Conservation (phyloP, 2,113 vertebrate species). For the Myrmophylax atrothorax region DNA sequence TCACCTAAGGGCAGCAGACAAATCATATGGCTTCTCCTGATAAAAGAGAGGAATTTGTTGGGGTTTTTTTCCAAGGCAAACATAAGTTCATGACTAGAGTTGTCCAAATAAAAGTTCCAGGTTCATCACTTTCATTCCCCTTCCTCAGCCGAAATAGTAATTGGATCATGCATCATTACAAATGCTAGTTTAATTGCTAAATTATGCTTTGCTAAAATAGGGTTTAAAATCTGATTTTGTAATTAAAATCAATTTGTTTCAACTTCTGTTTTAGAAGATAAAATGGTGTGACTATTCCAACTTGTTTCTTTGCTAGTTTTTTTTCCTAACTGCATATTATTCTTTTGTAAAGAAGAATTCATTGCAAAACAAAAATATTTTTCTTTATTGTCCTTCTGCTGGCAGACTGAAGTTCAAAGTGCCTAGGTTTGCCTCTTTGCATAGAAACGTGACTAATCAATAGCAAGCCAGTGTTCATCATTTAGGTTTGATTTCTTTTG, state of each 20-base stretch:
- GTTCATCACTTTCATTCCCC: not conserved
- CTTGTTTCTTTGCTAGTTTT: not conserved
- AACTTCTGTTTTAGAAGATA: not conserved
- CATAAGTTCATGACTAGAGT: conserved; percentile 52
- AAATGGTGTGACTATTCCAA: not conserved
- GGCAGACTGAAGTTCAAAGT: not conserved
- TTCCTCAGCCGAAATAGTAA: not conserved
- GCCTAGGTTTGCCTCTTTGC: not conserved
- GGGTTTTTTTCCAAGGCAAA: not conserved
- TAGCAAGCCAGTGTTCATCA: not conserved
- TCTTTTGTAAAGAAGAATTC: not conserved
- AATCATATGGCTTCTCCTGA: conserved; percentile 56
- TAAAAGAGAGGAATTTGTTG: conserved; percentile 51
- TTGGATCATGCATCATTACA: not conserved
- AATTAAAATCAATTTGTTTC: not conserved
- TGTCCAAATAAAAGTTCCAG: conserved; percentile 23
- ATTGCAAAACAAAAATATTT: not conserved
- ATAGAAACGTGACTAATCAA: not conserved
- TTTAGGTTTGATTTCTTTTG: not conserved
- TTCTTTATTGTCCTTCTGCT: not conserved
- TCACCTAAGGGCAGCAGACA: conserved; percentile 65
- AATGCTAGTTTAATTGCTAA: not conserved
- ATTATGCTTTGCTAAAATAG: not conserved
- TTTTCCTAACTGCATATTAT: not conserved
- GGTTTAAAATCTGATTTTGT: not conserved